These are phyloP conservation scores for Drosophila setifemur DNA, from an alignment of 1,140 invertebrate genomes.

Conservation along the genomic window DNA sequence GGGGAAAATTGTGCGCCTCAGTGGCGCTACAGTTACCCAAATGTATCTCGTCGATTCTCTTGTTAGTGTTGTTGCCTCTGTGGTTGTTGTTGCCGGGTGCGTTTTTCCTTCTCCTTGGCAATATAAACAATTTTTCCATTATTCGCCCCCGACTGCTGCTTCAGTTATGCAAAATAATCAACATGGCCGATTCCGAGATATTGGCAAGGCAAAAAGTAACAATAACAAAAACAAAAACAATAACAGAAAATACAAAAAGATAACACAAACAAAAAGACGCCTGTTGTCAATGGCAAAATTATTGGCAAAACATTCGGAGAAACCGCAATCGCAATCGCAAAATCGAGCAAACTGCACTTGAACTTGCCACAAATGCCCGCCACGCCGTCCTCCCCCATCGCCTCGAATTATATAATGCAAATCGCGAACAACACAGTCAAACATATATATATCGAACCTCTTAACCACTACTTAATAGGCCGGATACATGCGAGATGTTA, in stretches of 20 bases:
- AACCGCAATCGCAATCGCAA: conserved; percentile 61
- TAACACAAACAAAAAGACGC: conserved; percentile 11
- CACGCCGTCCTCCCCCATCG: conserved; percentile 52
- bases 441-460: conserved; percentile 1
- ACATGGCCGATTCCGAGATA: conserved; percentile 35
- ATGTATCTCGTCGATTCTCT: conserved; percentile 10
- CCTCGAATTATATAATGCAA: conserved; percentile 73
- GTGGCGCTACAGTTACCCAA: conserved; percentile 53
- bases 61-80: neutral
- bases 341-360: conserved; percentile 59
- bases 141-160: conserved; percentile 10
- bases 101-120: conserved; percentile 21
- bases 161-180: conserved; percentile 58
- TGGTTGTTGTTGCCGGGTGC: conserved; percentile 24
- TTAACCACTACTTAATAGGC: too few relatives aligned
- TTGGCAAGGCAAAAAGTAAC: conserved; percentile 45
- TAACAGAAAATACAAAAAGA: conserved; percentile 9
- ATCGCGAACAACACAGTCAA: conserved; percentile 21
- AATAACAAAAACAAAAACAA: conserved; percentile 37
- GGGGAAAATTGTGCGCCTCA: conserved; percentile 74
- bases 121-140: conserved; percentile 57
- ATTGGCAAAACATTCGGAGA: conserved; percentile 74
- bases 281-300: conserved; percentile 71
- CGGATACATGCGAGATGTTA: too few relatives aligned
- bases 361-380: conserved; percentile 67